These are phyloP conservation scores for Aphelenchoides fujianensis DNA, from an alignment of 1,140 invertebrate genomes.

Conservation along the genomic window DNA sequence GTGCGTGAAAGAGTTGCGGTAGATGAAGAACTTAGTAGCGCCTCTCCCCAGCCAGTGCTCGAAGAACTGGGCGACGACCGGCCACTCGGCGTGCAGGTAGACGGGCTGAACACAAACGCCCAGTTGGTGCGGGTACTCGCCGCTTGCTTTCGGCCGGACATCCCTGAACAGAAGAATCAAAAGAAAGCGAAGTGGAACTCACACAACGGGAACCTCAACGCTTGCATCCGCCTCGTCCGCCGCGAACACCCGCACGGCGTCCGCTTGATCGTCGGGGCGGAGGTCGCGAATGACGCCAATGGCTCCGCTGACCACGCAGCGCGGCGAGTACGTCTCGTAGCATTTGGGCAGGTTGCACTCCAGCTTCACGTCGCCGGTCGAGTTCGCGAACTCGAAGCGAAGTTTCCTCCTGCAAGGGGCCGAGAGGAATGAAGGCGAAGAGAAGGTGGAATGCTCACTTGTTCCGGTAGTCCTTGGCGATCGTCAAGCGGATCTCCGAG, in stretches of 20 bases:
- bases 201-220: slow-evolving; percentile 12
- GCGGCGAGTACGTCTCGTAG: slow-evolving; percentile 4
- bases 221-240: not conserved
- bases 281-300: slow-evolving; percentile 26
- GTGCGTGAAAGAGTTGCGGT: slow-evolving; percentile 15
- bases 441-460: slow-evolving; percentile 12
- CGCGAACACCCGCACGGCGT: not conserved
- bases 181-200: not conserved
- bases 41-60: slow-evolving; percentile 22
- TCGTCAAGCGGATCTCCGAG: slow-evolving; percentile 27
- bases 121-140: slow-evolving; percentile 18
- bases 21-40: slow-evolving; percentile 28
- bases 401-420: no score
- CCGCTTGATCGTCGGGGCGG: not conserved
- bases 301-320: slow-evolving; percentile 13
- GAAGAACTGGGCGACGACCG: slow-evolving; percentile 24
- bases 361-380: slow-evolving; percentile 10
- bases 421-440: not conserved
- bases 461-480: slow-evolving; percentile 16
- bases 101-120: slow-evolving; percentile 29
- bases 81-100: slow-evolving; percentile 11
- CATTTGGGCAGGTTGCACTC: slow-evolving; percentile 20
- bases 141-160: not conserved
- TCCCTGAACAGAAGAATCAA: slow-evolving; percentile 8
- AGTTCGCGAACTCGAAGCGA: slow-evolving; percentile 11